These are phyloP conservation scores for Sphaerophoria rueppellii DNA, from an alignment of 2,888 invertebrate genomes.

Conservation along the genomic window DNA sequence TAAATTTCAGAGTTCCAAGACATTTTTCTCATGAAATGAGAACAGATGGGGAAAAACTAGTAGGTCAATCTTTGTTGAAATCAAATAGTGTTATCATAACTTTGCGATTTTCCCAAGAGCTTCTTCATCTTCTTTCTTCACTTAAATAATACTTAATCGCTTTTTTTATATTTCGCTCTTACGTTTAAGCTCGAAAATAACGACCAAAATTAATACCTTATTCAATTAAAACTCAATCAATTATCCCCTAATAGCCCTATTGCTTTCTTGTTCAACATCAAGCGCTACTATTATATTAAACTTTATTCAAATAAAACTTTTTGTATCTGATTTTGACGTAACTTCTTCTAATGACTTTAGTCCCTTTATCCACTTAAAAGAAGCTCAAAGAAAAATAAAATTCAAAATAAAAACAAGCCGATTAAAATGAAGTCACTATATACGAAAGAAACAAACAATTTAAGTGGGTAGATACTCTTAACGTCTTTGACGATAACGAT, in stretches of 20 bases:
- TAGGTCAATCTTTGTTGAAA: too few species aligned
- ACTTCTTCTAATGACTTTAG: not conserved
- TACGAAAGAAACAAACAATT: not conserved
- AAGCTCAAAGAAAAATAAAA: not conserved
- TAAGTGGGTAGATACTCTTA: constrained; percentile 20
- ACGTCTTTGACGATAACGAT: not conserved
- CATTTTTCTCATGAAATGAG: too few species aligned
- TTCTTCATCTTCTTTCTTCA: too few species aligned
- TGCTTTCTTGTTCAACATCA: not conserved
- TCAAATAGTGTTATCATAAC: too few species aligned
- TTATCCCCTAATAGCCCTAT: not conserved
- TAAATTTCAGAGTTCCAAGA: too few species aligned
- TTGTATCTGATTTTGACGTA: not conserved
- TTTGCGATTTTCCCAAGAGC: too few species aligned
- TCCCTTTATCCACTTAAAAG: not conserved
- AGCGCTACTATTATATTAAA: constrained; percentile 3
- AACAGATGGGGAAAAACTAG: too few species aligned
- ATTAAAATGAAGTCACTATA: not conserved
- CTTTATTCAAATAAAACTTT: constrained; percentile 15
- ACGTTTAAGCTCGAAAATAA: not conserved
- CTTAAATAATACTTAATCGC: too few species aligned
- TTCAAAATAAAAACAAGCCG: not conserved
- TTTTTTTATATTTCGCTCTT: too few species aligned
- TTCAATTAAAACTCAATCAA: not conserved
- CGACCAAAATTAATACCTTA: not conserved